Evolutionary conservation across 2,113 vertebrate genomes (phyloP).

Genomic region (Probosciger aterrimus): DNA sequence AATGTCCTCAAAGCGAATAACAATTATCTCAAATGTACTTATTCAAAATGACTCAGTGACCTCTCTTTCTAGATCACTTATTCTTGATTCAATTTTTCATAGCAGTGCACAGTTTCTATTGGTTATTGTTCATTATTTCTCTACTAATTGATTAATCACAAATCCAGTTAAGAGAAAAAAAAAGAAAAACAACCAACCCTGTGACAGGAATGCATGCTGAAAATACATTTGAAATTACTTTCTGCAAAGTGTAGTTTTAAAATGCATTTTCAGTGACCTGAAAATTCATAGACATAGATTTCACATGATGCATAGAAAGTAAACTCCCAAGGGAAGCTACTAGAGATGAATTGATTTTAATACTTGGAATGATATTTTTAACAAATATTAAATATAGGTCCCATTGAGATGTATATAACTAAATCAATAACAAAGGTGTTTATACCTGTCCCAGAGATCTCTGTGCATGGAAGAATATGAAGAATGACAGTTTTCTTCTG

Average conservation of each 20-base stretch:
- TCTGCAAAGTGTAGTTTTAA: background rate
- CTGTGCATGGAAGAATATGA: background rate
- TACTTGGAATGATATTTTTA: background rate
- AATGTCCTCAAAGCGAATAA: slow-evolving; percentile 39
- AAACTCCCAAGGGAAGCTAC: background rate
- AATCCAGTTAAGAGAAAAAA: background rate
- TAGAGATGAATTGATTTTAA: background rate
- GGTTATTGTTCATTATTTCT: background rate
- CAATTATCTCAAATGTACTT: slow-evolving; percentile 51
- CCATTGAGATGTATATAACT: background rate
- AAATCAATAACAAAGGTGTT: background rate
- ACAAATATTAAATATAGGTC: background rate
- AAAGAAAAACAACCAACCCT: background rate
- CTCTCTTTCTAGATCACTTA: slow-evolving; percentile 37
- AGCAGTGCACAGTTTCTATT: background rate
- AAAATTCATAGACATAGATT: background rate
- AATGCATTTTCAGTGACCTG: background rate
- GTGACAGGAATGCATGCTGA: background rate
- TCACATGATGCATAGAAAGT: background rate
- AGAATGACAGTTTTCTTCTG: background rate
- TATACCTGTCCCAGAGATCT: background rate
- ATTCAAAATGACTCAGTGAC: slow-evolving; percentile 1
- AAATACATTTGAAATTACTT: background rate
- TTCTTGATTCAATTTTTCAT: slow-evolving; percentile 25
- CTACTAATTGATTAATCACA: background rate